Evolutionary conservation across 2,888 invertebrate species (phyloP), one percentile per base, ranked within the genome.

Genomic region (Nycteola revayana): DNA sequence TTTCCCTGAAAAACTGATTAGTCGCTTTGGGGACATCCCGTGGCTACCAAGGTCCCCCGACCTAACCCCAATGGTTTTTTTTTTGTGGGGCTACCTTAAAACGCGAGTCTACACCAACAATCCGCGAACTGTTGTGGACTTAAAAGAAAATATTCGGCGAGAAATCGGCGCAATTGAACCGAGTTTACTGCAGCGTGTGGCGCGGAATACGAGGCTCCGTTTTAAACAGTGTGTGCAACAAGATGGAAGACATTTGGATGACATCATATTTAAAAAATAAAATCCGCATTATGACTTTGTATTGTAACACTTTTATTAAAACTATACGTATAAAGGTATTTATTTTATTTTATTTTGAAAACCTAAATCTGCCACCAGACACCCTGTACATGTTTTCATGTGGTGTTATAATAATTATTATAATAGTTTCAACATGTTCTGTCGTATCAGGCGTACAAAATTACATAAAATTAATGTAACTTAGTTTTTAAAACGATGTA

Each of bases 141-240:
- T 47, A 39, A 49, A 53, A n/a, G n/a, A n/a, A n/a, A n/a, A 51
- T 9, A 52, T 51, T 34, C 39, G 36, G 18, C 42, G 28, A 18
- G 53, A 53, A 45, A 52, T 52, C 36, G 28, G 30, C 42, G 5
- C 28, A 32, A 50, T 46, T 49, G n/a, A n/a, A n/a, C n/a, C n/a
- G n/a, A n/a, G n/a, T n/a, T n/a, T n/a, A n/a, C n/a, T n/a, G n/a
- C n/a, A n/a, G n/a, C n/a, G n/a, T n/a, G n/a, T n/a, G n/a, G n/a
- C n/a, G n/a, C n/a, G n/a, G n/a, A 55, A 51, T 28, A 47, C 43
- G 28, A 47, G 42, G 44, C 43, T 48, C 38, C 45, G 50, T 36
- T 49, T 48, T 17, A 40, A 54, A 47, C 38, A 51, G 28, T 51
- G 49, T 30, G 41, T 55, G 9, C 44, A 45, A 44, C 49, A 42